Evolutionary conservation across 2,113 vertebrate species (phyloP).

Genomic region (Leptobrachium ailaonicum): DNA sequence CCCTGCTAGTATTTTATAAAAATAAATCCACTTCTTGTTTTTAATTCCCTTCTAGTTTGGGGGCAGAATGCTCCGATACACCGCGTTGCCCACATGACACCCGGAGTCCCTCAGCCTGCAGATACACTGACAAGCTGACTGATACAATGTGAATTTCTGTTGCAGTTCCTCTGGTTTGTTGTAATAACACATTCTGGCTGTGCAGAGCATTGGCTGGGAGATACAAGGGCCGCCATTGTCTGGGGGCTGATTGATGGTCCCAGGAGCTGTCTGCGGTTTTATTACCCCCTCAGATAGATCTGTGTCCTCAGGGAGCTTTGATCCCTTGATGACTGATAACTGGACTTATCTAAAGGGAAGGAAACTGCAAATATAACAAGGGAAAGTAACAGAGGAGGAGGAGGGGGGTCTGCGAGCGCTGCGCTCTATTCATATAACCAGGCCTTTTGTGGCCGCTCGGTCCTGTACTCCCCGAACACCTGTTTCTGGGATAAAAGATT

Average conservation of each 20-base stretch:
- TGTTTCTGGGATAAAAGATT: conserved; percentile 55
- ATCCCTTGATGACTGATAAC: conserved; percentile 62
- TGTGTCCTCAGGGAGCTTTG: conserved; percentile 50
- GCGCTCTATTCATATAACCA: conserved; percentile 48
- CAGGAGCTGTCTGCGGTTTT: conserved; percentile 56
- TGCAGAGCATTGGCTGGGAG: conserved; percentile 56
- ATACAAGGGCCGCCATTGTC: conserved; percentile 59
- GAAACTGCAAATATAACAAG: conserved; percentile 55
- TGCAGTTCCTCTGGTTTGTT: too few species aligned
- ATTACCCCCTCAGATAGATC: conserved; percentile 61
- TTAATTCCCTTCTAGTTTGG: too few species aligned
- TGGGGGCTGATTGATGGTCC: conserved; percentile 62
- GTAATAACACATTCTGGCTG: too few species aligned
- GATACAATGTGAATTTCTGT: too few species aligned
- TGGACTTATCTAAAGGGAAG: conserved; percentile 55
- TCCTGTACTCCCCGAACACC: conserved; percentile 50
- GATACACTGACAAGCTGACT: too few species aligned
- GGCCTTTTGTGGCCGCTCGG: conserved; percentile 54
- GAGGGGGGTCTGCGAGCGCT: conserved; percentile 59
- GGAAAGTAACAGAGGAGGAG: conserved; percentile 59
- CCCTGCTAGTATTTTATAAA: too few species aligned
- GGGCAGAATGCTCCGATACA: too few species aligned
- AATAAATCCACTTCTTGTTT: too few species aligned
- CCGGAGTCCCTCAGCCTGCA: too few species aligned
- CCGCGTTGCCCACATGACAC: too few species aligned